Evolutionary conservation across 2,888 invertebrate species (phyloP), one percentile per base, ranked within the genome.

Genomic region (Lithodes maja): DNA sequence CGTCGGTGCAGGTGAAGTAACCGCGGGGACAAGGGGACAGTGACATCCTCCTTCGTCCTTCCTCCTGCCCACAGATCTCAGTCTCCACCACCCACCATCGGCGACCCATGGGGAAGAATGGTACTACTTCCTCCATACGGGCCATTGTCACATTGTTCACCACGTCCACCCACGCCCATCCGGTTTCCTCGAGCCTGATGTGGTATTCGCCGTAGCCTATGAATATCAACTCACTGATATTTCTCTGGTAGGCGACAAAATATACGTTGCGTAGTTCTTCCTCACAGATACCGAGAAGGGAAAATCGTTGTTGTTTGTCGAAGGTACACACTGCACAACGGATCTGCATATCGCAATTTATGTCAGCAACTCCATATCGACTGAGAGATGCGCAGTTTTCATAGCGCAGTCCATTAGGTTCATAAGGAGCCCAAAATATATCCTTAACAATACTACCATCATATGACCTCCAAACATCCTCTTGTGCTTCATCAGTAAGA

Each of bases 321-420:
- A 91, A 87, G 53, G 90, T 88, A 68, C 91, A 91, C 7, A 90
- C 86, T 12, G 90, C 90, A 52, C 90, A 90, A 1, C 85, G 82
- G 2, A 83, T 74, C 50, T 86, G 79, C 69, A 88, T 88, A 5
- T 85, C 61, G 55, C 91, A 91, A 79, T 87, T 89, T 3, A 91
- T 85, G 83, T 91, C 91, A n/a, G 79, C 84, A 2, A 89, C 55
- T 9, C 91, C 91, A 3, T 81, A 82, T 2, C 69, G 68, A 17
- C 69, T 81, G 15, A 89, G 78, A 15, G 86, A 78, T 12, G 87
- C 91, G 68, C 91, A 91, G 85, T 90, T 91, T 80, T 91, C 91
- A 55, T 90, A 91, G 5, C 77, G 84, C 12, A 90, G 69, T 2
- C 91, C 91, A 75, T 91, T 91, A n/a, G 91, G 91, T 77, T 91